phyloP scores from a whole-genome alignment of 2,888 invertebrate species.

The Syrista parreyssii region DNA sequence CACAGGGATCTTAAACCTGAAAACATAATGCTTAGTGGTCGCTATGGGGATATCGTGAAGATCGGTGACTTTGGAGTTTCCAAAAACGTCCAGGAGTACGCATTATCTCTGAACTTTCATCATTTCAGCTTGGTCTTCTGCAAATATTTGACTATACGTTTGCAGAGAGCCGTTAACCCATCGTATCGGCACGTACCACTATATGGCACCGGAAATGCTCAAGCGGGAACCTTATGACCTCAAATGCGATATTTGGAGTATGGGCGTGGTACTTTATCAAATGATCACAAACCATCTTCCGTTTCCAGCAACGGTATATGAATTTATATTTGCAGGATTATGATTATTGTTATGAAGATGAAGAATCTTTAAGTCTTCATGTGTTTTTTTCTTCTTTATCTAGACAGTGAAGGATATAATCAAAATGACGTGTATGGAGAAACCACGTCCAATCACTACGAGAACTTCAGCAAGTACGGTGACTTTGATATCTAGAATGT shows the following conservation, averaged over 20 bases:
- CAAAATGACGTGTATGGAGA: constrained; percentile 32
- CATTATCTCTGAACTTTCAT: not conserved
- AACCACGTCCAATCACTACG: constrained; percentile 33
- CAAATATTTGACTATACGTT: not conserved
- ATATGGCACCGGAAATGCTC: constrained; percentile 87
- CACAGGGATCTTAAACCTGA: constrained; percentile 88
- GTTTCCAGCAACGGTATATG: constrained; percentile 43
- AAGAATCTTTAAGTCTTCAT: not conserved
- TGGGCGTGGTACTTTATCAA: constrained; percentile 87
- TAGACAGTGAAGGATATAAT: constrained; percentile 33
- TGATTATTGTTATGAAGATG: not conserved
- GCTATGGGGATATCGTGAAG: constrained; percentile 76
- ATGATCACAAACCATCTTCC: constrained; percentile 65
- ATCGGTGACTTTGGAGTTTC: constrained; percentile 90
- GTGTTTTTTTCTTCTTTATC: not conserved
- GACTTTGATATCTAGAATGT: constrained; percentile 53
- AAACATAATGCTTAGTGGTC: constrained; percentile 83
- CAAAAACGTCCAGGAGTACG: constrained; percentile 68
- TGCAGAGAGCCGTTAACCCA: constrained; percentile 18
- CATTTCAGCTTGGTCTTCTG: not conserved
- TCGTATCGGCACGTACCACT: constrained; percentile 68
- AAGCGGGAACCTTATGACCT: constrained; percentile 80
- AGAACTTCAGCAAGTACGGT: constrained; percentile 34
- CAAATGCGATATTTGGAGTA: constrained; percentile 88
- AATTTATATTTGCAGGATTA: not conserved